These are phyloP conservation scores for Tiphia femorata DNA, from an alignment of 2,888 invertebrate genomes.

Conservation along the genomic window DNA sequence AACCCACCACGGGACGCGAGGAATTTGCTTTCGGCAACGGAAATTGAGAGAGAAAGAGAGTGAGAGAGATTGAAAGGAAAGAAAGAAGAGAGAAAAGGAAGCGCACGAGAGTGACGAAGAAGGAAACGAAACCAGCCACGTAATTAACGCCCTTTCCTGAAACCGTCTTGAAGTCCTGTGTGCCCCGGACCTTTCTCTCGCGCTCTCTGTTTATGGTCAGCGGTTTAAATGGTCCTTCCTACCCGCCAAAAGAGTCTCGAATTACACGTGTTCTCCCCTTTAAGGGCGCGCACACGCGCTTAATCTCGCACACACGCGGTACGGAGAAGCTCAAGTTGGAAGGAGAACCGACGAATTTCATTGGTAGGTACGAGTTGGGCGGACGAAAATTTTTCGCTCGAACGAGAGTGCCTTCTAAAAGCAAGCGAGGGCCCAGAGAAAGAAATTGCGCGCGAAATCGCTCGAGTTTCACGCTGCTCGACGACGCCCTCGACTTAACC, in stretches of 20 bases:
- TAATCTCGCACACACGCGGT: too few species aligned
- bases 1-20: background rate
- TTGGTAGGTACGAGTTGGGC: too few species aligned
- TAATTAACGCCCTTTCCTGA: constrained; percentile 46
- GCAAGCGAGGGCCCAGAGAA: too few species aligned
- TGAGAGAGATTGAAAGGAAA: background rate
- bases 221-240: constrained; percentile 43
- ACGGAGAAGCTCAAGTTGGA: too few species aligned
- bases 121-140: constrained; percentile 30
- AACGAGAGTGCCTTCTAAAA: too few species aligned
- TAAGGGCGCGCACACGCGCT: too few species aligned
- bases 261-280: constrained; percentile 27
- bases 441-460: too few species aligned
- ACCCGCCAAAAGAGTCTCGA: constrained; percentile 36
- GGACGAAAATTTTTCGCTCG: too few species aligned
- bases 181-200: constrained; percentile 20
- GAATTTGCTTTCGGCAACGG: constrained; percentile 30
- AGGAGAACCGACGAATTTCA: too few species aligned
- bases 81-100: background rate
- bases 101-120: constrained; percentile 6
- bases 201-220: constrained; percentile 46
- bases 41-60: constrained; percentile 25
- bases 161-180: constrained; percentile 13
- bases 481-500: too few species aligned
- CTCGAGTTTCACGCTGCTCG: too few species aligned